Conservation (phyloP, 1,140 invertebrate species). For the Drosophila kikkawai region DNA sequence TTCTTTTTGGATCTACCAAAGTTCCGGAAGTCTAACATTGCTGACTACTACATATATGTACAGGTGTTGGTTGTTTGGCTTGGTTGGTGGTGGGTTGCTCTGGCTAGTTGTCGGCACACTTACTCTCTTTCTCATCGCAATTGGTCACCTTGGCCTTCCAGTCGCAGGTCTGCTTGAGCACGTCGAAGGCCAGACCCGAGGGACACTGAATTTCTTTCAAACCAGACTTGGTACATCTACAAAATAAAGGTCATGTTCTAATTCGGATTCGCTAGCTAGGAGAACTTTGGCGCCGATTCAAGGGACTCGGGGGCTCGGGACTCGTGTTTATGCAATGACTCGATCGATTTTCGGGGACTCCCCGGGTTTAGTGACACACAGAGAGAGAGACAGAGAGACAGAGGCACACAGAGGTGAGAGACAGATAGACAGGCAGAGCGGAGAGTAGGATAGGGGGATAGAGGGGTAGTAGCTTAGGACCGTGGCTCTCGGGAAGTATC, state of each 20-base stretch:
- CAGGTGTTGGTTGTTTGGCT: constrained; percentile 44
- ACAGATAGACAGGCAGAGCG: constrained; percentile 57
- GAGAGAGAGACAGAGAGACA: constrained; percentile 36
- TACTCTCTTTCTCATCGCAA: constrained; percentile 98
- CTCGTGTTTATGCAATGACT: constrained; percentile 65
- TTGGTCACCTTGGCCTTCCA: constrained; percentile 98
- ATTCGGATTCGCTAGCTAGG: constrained; percentile 61
- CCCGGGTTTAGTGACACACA: constrained; percentile 65
- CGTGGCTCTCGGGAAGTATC: constrained; percentile 57
- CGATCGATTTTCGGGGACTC: constrained; percentile 44
- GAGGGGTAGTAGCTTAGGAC: constrained; percentile 33
- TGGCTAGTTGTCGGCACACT: constrained; percentile 86
- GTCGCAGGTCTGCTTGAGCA: constrained; percentile 98
- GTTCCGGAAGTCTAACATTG: constrained; percentile 69
- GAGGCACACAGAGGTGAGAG: constrained; percentile 45
- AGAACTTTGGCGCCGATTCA: constrained; percentile 69
- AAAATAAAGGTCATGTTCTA: constrained; percentile 72
- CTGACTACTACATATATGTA: constrained; percentile 46
- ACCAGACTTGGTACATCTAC: constrained; percentile 96
- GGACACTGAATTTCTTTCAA: constrained; percentile 97
- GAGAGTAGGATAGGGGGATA: constrained; percentile 38
- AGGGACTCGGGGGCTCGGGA: constrained; percentile 9
- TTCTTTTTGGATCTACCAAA: constrained; percentile 51
- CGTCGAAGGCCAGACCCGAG: constrained; percentile 97
- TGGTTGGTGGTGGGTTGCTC: constrained; percentile 32